These are phyloP conservation scores for Baccha elongata DNA, from an alignment of 2,888 invertebrate species.

Conservation along the genomic window DNA sequence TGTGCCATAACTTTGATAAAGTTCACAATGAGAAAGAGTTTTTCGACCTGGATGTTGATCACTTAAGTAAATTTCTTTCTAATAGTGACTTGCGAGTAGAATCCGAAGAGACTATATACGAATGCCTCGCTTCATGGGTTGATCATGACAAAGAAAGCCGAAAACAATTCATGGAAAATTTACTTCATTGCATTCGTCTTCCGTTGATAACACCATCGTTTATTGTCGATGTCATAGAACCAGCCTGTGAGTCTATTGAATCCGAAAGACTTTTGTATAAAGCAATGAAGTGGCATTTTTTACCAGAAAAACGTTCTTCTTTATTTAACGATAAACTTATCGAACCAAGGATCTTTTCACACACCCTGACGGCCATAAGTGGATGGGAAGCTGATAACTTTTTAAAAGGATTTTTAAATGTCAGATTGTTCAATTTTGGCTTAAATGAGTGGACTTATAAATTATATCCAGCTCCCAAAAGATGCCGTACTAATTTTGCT, in stretches of 20 bases:
- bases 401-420: background rate
- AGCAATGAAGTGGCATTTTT: background rate
- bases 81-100: background rate
- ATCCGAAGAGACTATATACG: background rate
- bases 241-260: background rate
- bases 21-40: constrained; percentile 1
- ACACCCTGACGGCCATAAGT: background rate
- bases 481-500: background rate
- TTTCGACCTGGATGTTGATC: background rate
- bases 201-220: no score
- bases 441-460: background rate
- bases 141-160: background rate
- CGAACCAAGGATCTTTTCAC: background rate
- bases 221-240: no score
- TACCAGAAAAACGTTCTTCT: background rate
- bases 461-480: background rate
- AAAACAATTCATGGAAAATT: background rate
- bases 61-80: background rate
- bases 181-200: background rate
- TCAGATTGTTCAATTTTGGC: background rate
- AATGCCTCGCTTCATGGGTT: background rate
- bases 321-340: background rate
- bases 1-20: background rate
- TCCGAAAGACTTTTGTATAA: background rate
- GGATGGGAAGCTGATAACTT: background rate